Evolutionary conservation across 2,888 invertebrate genomes (phyloP).

Genomic region (Pasiphila rectangulata): DNA sequence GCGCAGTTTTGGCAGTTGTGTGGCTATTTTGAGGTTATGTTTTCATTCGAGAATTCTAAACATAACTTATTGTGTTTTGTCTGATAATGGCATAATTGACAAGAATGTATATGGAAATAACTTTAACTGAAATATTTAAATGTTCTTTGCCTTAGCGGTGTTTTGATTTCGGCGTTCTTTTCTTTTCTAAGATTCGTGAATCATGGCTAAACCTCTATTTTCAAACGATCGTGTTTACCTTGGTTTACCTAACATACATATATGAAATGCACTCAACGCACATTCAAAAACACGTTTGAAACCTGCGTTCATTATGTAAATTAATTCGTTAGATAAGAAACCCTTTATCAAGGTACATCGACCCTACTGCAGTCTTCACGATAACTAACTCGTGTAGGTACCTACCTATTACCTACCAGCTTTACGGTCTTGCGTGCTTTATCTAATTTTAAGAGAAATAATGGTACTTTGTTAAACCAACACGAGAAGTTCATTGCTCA

Average conservation of each 20-base stretch:
- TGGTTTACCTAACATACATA: too few species aligned
- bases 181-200: too few species aligned
- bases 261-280: neutral
- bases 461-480: slow-evolving; percentile 6
- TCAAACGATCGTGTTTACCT: too few species aligned
- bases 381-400: neutral
- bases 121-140: too few species aligned
- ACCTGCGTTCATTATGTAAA: slow-evolving; percentile 13
- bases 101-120: too few species aligned
- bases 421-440: slow-evolving; percentile 24
- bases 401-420: slow-evolving; percentile 12
- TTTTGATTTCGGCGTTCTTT: too few species aligned
- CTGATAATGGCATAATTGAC: too few species aligned
- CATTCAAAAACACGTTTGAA: neutral
- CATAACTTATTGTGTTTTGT: neutral
- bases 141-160: too few species aligned
- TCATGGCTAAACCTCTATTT: too few species aligned
- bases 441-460: slow-evolving; percentile 9
- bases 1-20: slow-evolving; percentile 8
- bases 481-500: slow-evolving; percentile 8
- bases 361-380: slow-evolving; percentile 6
- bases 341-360: slow-evolving; percentile 25
- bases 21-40: slow-evolving; percentile 8
- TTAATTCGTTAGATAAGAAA: slow-evolving; percentile 12
- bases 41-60: neutral